Evolutionary conservation across 2,888 invertebrate species (phyloP).

Genomic region (Crossocerus cetratus): DNA sequence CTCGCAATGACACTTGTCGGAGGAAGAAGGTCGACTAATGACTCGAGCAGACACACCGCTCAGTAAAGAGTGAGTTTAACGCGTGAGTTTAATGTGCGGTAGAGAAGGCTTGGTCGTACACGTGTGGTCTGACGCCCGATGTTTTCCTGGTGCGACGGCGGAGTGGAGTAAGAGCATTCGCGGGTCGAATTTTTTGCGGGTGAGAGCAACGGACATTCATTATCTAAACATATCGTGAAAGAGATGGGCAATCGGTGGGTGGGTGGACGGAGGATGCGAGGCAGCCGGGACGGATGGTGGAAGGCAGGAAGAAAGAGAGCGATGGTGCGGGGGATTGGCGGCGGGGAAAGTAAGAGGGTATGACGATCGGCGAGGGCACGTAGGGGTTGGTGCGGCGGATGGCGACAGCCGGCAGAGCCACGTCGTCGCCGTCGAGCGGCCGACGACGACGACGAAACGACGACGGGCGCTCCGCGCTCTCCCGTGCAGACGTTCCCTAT

Average conservation of each 20-base stretch:
- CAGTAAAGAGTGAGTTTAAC: constrained; percentile 46
- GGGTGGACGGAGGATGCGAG: not conserved
- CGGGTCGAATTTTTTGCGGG: constrained; percentile 35
- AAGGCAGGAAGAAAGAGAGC: constrained; percentile 8
- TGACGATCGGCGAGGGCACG: not conserved
- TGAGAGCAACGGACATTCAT: constrained; percentile 46
- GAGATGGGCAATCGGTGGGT: not conserved
- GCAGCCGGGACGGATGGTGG: not conserved
- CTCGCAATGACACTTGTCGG: too few relatives aligned
- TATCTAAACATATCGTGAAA: constrained; percentile 48
- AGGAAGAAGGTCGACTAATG: not conserved
- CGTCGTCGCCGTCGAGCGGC: constrained; percentile 65
- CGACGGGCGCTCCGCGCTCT: constrained; percentile 42
- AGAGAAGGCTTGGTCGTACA: constrained; percentile 6
- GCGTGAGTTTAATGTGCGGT: constrained; percentile 34
- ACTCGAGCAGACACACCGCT: not conserved
- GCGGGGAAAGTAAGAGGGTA: constrained; percentile 6
- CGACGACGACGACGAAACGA: constrained; percentile 57
- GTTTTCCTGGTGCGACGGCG: constrained; percentile 14
- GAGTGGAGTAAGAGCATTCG: not conserved
- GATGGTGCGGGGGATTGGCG: constrained; percentile 9
- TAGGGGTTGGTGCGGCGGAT: constrained; percentile 44
- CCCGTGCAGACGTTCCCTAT: constrained; percentile 29
- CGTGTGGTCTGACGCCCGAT: not conserved
- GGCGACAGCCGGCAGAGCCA: constrained; percentile 63